Percentiles rank a stretch among this genome's conserved stretches.
These are phyloP conservation scores for Nephrotoma flavescens DNA, from an alignment of 2,888 invertebrate genomes.

Conservation along the genomic window DNA sequence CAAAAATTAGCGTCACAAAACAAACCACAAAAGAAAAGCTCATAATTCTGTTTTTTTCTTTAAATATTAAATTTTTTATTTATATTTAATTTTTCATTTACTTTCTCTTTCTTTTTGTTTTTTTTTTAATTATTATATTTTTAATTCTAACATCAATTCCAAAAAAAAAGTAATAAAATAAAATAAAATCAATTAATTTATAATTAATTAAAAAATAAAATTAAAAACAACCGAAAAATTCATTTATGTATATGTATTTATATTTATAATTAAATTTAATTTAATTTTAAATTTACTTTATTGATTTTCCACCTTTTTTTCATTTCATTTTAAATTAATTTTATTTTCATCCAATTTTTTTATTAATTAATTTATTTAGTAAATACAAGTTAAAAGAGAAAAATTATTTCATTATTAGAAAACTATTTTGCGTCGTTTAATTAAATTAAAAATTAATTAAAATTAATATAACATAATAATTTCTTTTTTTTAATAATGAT, in stretches of 20 bases:
- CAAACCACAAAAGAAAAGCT: neutral
- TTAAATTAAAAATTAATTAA: neutral
- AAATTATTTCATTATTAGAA: neutral
- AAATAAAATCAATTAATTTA: neutral
- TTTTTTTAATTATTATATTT: neutral
- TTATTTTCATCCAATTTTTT: neutral
- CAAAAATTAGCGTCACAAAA: neutral
- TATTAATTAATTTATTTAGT: neutral
- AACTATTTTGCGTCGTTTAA: neutral
- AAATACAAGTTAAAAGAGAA: neutral
- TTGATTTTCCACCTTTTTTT: neutral
- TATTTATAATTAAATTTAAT: neutral
- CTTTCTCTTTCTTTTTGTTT: neutral
- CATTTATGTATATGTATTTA: neutral
- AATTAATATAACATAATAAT: neutral
- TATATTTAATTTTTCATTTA: neutral
- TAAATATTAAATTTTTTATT: neutral
- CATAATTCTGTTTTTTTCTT: neutral
- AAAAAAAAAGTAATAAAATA: neutral
- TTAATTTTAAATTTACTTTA: neutral
- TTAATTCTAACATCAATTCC: neutral
- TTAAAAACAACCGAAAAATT: neutral
- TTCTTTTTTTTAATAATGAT: neutral
- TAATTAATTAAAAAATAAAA: neutral
- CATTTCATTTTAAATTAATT: neutral